Evolutionary conservation across 2,888 invertebrate genomes (phyloP).

Genomic region (Leptinotarsa peninsularis): DNA sequence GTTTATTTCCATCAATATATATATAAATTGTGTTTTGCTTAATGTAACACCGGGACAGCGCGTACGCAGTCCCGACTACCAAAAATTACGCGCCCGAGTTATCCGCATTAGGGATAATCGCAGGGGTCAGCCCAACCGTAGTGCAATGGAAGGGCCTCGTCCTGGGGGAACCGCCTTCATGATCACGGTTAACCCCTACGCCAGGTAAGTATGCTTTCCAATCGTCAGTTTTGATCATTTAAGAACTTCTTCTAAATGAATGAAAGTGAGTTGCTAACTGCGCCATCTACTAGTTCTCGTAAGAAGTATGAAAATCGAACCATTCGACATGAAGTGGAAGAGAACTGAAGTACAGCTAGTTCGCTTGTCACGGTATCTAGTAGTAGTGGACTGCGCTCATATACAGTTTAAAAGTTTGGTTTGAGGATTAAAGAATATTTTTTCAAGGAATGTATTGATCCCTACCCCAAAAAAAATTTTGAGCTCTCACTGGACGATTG

Average conservation of each 20-base stretch:
- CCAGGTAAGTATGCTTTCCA: slow-evolving; percentile 46
- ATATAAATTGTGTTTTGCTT: too few species aligned
- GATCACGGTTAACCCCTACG: slow-evolving; percentile 71
- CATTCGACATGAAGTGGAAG: too few species aligned
- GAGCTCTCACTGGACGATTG: too few species aligned
- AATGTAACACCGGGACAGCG: slow-evolving; percentile 67
- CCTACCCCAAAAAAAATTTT: too few species aligned
- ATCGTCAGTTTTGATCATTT: background rate
- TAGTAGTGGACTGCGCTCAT: too few species aligned
- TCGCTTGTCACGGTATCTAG: too few species aligned
- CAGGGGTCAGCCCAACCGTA: slow-evolving; percentile 79
- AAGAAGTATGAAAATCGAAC: too few species aligned
- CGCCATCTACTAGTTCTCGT: background rate
- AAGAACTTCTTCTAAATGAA: background rate
- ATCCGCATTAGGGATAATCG: slow-evolving; percentile 80
- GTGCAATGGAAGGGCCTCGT: slow-evolving; percentile 81
- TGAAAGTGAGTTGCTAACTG: background rate
- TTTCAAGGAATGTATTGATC: too few species aligned
- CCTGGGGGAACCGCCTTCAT: slow-evolving; percentile 78
- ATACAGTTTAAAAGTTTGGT: too few species aligned
- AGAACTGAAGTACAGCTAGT: too few species aligned
- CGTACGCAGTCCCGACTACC: slow-evolving; percentile 76
- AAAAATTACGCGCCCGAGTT: slow-evolving; percentile 79
- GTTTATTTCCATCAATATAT: too few species aligned
- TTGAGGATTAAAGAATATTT: too few species aligned